Base-by-base conservation (phyloP, 2,888 invertebrate species). In the Heliconius ismenius region DNA sequence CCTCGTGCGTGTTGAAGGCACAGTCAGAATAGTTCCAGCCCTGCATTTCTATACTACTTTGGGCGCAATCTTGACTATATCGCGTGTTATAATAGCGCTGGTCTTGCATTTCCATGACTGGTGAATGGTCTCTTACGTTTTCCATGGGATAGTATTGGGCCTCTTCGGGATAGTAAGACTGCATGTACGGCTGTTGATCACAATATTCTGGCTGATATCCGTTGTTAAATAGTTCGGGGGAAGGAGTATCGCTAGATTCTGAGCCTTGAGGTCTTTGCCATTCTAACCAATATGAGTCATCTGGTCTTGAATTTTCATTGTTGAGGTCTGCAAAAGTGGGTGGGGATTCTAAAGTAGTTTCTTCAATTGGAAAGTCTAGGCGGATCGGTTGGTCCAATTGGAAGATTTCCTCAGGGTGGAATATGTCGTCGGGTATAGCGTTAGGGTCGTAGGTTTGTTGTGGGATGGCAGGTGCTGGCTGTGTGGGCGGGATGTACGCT, bases 391-490 rank as follows among this genome's bases (percentile, higher is more conserved):
- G 96, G 84, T 97, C 97, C 78, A 97, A 89, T 86, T 97, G 96
- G 89, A 97, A 97, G 80, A 97, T 97, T 88, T 97, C 97, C 85
- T 97, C 97, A 0, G 97, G 96, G 85, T 96, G 96, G 86, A 97
- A 97, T 39, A 96, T 92, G 83, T 97, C 96, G 64, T 95, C 95
- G 68, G 96, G 95, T 36, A 96, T 91, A 0, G 95, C 90, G 0
- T 95, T 92, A 75, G 96, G 95, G 83, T 96, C 96, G 90, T 95
- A 95, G 32, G 94, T 90, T 62, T 92, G 92, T 76, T 79, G 89
- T 78, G 83, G 91, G 76, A 91, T 92, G 13, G 93, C 85, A 15
- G 90, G 88, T 6, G 88, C 84, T 26, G 88, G 84, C 3, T 86
- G 86, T 3, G 83, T 83, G 26, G 87, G 85, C 0, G 89, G 87